Base-by-base conservation (phyloP, 2,113 vertebrate genomes). In the Gallinago jamesoni region DNA sequence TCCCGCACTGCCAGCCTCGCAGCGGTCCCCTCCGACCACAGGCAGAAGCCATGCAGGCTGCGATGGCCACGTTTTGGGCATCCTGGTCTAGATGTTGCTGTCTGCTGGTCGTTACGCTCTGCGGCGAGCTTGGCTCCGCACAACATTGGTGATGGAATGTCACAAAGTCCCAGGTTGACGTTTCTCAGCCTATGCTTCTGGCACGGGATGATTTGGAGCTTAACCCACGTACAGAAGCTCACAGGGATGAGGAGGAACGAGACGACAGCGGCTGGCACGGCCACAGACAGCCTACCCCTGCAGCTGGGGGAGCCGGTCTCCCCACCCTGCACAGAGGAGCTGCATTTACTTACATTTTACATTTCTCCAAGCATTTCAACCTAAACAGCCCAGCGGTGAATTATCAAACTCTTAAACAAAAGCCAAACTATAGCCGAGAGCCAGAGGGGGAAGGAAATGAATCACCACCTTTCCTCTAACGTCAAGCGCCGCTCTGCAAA, bases 21-120 rank as follows among this genome's bases (percentile, higher is more conserved):
- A 37, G 30, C 0, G 0, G 41, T 57, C 15, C 59, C 41, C 7
- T 1, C 24, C 2, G 1, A 47, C 47, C 28, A 25, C 0, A 1
- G 24, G 12, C 62, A 75, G 52, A 90, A 79, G 73, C 62, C 45
- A 8, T 1, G 13, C 37, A 67, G 69, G 35, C 52, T 31, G 53
- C 2, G 5, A 23, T 8, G 22, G 87, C 14, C 37, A 12, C n/a
- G 0, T 19, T 85, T 30, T 35, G 63, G 62, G 14, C 2, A 9
- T 10, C 85, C 53, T 1, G 2, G 9, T 47, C 43, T 21, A 78
- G 79, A 30, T 7, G 24, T 7, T 30, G 8, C 60, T 45, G 39
- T 17, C 24, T 67, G 37, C 37, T 24, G 48, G 45, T 33, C 59
- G 10, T 8, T 5, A 1, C 0, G 0, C 13, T 88, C 8, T 41